Base-by-base conservation (phyloP, 2,797 vertebrate species). In the Perodicticus potto region DNA sequence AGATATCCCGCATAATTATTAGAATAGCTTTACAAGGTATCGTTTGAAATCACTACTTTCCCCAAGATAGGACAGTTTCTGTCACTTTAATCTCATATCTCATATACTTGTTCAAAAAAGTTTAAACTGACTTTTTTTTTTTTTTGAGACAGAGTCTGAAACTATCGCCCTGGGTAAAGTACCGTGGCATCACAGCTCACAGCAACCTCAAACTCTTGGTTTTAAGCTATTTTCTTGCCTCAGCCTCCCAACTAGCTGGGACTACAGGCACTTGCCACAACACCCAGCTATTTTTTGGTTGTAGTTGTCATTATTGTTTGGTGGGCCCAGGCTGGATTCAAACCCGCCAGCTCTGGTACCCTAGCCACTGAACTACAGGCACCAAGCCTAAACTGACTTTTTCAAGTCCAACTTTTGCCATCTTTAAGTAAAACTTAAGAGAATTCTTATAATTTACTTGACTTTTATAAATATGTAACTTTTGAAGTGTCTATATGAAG, bases 101-200 rank as follows among this genome's bases (percentile, higher is more conserved):
- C 83, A 92, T 86, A 67, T 45, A 84, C 19, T 91, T 34, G 40
- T 49, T 93, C 27, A 83, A 74, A 55, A 93, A 96, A 85, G 19
- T 57, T 94, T 83, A 94, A 90, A 74, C 17, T 87, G 74, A 90
- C 49, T 63, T 94, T 93, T 96, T 43, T 14, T 49, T 45, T 53
- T 53, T 53, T 16, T 53, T 53, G 49, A 53, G 49, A 53, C 49
- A 53, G 49, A 53, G 49, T 53, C 49, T 53, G 14, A 53, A 53
- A 14, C 14, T 53, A 14, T 53, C 16, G 14, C 49, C 49, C 49
- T 53, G 14, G 49, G 49, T 53, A 53, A 14, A 53, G 49, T 53
- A 14, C 49, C 14, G 49, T 53, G 14, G 4, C 14, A 2, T 49
- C 49, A 49, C 49, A 49, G 49, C 49, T 49, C 49, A 49, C 13